A percentile compares a stretch with the other conserved stretches of the same genome.
These are phyloP conservation scores for Paraplagusia blochii DNA, from an alignment of 2,113 vertebrate genomes.

Conservation along the genomic window DNA sequence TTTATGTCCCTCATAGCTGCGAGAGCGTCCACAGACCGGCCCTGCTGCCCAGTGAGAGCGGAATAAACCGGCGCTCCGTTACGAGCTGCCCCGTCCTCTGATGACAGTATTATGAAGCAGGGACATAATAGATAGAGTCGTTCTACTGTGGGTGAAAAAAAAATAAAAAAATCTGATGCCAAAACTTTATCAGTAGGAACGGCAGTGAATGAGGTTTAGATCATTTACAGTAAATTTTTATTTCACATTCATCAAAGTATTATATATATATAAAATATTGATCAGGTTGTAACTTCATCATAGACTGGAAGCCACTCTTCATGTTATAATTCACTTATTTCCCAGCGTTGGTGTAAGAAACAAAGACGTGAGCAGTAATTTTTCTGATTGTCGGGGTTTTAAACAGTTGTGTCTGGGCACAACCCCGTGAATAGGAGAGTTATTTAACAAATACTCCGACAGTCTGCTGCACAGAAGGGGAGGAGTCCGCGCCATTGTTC, in stretches of 20 bases:
- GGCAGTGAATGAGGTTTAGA: neutral
- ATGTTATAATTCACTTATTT: constrained; percentile 31
- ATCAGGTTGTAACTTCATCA: constrained; percentile 8
- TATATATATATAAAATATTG: constrained; percentile 32
- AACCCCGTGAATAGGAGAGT: constrained; percentile 58
- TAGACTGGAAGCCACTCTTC: constrained; percentile 20
- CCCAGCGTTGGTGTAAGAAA: constrained; percentile 21
- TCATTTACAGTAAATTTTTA: constrained; percentile 4
- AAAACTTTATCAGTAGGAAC: constrained; percentile 16
- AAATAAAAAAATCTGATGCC: constrained; percentile 25
- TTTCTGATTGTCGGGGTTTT: constrained; percentile 49
- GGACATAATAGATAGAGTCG: constrained; percentile 35
- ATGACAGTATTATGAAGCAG: constrained; percentile 47
- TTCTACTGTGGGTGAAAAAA: constrained; percentile 21
- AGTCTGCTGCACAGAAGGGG: constrained; percentile 56
- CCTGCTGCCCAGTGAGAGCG: constrained; percentile 44
- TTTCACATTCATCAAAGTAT: constrained; percentile 12
- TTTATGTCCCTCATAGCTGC: constrained; percentile 62
- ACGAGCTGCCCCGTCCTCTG: constrained; percentile 45
- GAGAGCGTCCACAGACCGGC: constrained; percentile 41
- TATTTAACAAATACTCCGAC: constrained; percentile 68
- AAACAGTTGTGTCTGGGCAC: constrained; percentile 33
- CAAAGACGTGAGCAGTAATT: constrained; percentile 39
- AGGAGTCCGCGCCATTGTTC: constrained; percentile 66
- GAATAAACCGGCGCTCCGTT: constrained; percentile 54